Evolutionary conservation across 2,797 vertebrate species (phyloP).

Genomic region (Aythya fuligula): DNA sequence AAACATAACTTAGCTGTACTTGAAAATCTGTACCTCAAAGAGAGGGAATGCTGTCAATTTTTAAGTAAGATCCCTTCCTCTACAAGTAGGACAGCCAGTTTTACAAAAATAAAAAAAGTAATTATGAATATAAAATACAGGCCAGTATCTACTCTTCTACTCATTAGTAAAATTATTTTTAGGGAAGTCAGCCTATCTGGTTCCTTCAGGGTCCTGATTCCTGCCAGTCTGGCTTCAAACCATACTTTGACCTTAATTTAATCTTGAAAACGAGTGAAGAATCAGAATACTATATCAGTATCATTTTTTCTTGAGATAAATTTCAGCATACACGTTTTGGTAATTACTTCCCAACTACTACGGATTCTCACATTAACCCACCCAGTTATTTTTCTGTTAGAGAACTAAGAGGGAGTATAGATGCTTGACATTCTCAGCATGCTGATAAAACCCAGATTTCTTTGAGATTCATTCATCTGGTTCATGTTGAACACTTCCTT

Average conservation of each 20-base stretch:
- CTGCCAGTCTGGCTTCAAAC: not conserved
- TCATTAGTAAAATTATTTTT: not conserved
- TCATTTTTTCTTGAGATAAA: not conserved
- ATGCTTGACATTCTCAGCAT: not conserved
- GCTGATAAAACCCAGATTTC: not conserved
- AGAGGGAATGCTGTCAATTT: not conserved
- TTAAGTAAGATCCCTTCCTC: not conserved
- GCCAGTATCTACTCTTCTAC: not conserved
- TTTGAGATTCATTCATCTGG: not conserved
- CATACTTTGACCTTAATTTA: not conserved
- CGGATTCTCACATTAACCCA: not conserved
- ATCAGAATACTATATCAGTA: not conserved
- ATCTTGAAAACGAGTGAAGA: not conserved
- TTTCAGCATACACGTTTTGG: not conserved
- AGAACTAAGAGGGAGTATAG: not conserved
- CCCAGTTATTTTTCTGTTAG: not conserved
- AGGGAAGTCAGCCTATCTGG: fast-evolving
- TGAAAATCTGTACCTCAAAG: not conserved
- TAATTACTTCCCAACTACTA: not conserved
- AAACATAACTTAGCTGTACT: not conserved
- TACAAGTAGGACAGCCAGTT: not conserved
- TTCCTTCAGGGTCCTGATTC: not conserved
- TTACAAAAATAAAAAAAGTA: not conserved
- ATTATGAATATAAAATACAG: not conserved
- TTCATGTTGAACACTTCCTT: not conserved